phyloP scores from a whole-genome alignment of 2,888 invertebrate genomes.

The Byasa hedistus region DNA sequence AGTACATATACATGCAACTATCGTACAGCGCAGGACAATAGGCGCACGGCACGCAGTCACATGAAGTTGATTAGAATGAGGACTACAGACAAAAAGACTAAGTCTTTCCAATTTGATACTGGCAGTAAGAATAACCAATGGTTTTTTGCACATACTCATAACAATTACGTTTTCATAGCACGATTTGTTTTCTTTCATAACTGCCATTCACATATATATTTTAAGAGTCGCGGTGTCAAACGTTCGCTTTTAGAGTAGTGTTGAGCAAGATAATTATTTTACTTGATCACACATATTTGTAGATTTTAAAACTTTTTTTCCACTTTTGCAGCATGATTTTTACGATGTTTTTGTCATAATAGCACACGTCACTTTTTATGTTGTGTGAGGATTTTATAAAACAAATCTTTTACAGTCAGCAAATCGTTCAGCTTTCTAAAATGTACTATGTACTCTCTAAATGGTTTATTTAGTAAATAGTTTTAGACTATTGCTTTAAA shows the following conservation, averaged over 20 bases:
- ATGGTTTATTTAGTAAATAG: neutral
- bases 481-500: neutral
- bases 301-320: neutral
- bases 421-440: neutral
- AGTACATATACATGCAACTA: conserved; percentile 39
- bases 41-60: conserved; percentile 79
- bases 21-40: conserved; percentile 69
- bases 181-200: conserved; percentile 10
- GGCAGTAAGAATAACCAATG: conserved; percentile 73
- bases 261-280: neutral
- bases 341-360: neutral
- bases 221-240: neutral
- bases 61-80: conserved; percentile 83
- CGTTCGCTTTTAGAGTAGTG: conserved; percentile 13
- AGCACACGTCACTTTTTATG: neutral
- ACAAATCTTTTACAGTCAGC: no score
- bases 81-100: conserved; percentile 78
- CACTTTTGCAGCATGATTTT: conserved; percentile 21
- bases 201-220: neutral
- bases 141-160: conserved; percentile 34
- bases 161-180: conserved; percentile 22
- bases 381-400: neutral
- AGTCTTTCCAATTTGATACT: conserved; percentile 82
- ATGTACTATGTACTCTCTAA: neutral
- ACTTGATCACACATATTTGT: neutral